Evolutionary conservation across 2,113 vertebrate genomes (phyloP), one percentile per base, ranked within the genome.

Genomic region (Ceyx margarethae): DNA sequence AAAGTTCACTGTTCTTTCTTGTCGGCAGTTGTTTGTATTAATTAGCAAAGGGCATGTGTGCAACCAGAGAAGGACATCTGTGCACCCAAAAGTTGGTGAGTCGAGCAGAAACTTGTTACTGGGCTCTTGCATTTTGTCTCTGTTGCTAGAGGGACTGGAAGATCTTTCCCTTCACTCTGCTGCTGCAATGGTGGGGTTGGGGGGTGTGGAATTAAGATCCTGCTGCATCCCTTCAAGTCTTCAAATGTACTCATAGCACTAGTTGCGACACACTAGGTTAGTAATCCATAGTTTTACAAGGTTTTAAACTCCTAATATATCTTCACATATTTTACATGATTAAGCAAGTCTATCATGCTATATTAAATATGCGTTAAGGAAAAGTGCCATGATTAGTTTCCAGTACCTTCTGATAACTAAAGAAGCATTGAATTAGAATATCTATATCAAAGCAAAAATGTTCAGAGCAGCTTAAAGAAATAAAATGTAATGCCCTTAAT

Each of bases 361-460:
- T 93, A 88, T 88, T 88, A 85, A 93, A 93, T 93, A 72, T 11
- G 75, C 45, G 66, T 81, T 74, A 91, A 81, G 17, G 8, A 85
- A 89, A 92, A 91, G 29, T 83, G 42, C 29, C 37, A 6, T 60
- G 43, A 83, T 89, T 92, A 74, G 68, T 81, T 89, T 89, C 69
- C 69, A 93, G 48, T 94, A 83, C 79, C 79, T 94, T 91, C 89
- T 64, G 81, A 77, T 93, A 92, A 48, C 84, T 94, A 93, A 89
- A 93, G 80, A 96, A 96, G 92, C 91, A 92, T 45, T 50, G 54
- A 89, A 66, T 72, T 71, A 75, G 77, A 91, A 93, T 94, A 87
- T 89, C 81, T 91, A 37, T 78, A 92, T 95, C 87, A 96, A 96
- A 96, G 91, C 53, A 95, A 89, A 74, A 89, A 65, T 71, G 68